Conservation (phyloP, 2,888 invertebrate species). For the Anoncus sp. region DNA sequence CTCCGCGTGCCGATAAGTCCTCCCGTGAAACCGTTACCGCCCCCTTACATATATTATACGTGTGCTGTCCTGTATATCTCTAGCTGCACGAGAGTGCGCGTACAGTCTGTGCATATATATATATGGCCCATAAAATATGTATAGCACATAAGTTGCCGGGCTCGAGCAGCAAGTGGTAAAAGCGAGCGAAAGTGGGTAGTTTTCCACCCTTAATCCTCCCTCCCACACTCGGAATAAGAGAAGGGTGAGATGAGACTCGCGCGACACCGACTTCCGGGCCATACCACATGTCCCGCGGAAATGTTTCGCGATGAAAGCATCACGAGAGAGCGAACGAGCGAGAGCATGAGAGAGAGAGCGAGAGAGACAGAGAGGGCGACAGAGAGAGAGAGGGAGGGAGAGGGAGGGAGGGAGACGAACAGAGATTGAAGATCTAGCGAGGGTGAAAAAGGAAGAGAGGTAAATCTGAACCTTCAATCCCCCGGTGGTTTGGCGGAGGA, state of each 20-base stretch:
- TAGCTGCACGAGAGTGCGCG: constrained; percentile 4
- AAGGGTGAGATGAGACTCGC: constrained; percentile 7
- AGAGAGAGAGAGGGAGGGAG: neutral
- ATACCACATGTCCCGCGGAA: constrained; percentile 21
- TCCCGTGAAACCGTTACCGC: constrained; percentile 44
- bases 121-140: constrained; percentile 35
- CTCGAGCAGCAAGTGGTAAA: constrained; percentile 45
- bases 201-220: constrained; percentile 16
- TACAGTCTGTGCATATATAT: constrained; percentile 19
- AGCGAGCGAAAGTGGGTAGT: constrained; percentile 35
- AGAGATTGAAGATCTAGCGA: constrained; percentile 9
- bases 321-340: constrained; percentile 11
- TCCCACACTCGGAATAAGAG: constrained; percentile 1
- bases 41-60: constrained; percentile 45
- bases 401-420: neutral
- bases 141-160: constrained; percentile 52
- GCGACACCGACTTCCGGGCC: constrained; percentile 16
- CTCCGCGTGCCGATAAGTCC: constrained; percentile 55
- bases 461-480: constrained; percentile 33
- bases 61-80: constrained; percentile 28
- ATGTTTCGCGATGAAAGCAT: constrained; percentile 36
- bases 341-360: neutral
- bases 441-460: constrained; percentile 15
- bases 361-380: too few species aligned
- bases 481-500: constrained; percentile 15